These are phyloP conservation scores for Spilogale gracilis DNA, from an alignment of 2,113 vertebrate genomes.

Conservation along the genomic window DNA sequence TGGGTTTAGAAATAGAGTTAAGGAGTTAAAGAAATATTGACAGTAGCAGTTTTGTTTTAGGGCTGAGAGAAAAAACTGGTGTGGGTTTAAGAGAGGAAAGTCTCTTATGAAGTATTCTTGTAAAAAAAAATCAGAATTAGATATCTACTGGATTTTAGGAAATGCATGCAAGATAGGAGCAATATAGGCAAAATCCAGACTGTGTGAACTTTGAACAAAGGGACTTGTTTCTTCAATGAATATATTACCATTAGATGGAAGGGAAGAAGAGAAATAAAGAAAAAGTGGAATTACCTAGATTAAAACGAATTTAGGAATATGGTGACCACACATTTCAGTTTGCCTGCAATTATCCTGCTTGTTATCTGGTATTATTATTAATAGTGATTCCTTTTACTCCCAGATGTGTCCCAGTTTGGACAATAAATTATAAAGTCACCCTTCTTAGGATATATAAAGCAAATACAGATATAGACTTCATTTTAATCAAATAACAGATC, in stretches of 20 bases:
- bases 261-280: not conserved
- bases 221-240: not conserved
- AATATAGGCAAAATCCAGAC: not conserved
- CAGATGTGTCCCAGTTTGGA: not conserved
- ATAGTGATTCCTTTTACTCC: not conserved
- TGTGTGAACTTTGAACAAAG: not conserved
- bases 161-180: not conserved
- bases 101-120: not conserved
- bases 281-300: not conserved
- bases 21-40: not conserved
- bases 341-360: not conserved
- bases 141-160: not conserved
- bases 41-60: not conserved
- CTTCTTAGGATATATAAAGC: not conserved
- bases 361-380: not conserved
- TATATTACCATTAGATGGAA: not conserved
- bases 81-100: not conserved
- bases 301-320: constrained; percentile 4
- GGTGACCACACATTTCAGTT: not conserved
- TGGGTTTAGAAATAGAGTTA: not conserved
- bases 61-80: not conserved
- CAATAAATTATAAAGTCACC: not conserved
- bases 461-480: not conserved
- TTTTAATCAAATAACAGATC: not conserved
- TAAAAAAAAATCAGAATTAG: not conserved